phyloP scores from a whole-genome alignment of 2,113 vertebrate genomes.

The Apodemus speciosus region DNA sequence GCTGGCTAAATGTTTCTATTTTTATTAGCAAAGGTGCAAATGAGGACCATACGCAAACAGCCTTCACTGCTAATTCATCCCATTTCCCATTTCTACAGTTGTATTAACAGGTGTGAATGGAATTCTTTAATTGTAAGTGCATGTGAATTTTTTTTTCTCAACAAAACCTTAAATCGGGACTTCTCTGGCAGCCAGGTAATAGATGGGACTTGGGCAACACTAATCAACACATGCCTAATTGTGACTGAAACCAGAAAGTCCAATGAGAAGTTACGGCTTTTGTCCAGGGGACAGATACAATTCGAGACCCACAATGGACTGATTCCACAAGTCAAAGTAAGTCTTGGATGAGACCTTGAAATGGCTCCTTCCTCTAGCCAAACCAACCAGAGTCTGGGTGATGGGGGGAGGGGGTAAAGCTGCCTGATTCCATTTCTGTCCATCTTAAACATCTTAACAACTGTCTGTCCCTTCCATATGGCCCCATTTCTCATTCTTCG shows the following conservation, averaged over 20 bases:
- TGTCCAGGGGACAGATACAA: not conserved
- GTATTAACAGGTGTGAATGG: not conserved
- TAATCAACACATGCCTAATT: not conserved
- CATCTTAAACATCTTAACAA: not conserved
- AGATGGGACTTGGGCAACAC: not conserved
- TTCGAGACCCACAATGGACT: not conserved
- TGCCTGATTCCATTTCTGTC: not conserved
- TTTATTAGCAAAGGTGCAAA: not conserved
- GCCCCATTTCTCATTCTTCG: not conserved
- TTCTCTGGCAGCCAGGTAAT: not conserved
- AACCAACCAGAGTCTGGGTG: not conserved
- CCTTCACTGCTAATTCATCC: not conserved
- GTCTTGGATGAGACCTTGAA: not conserved
- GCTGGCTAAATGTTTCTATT: not conserved
- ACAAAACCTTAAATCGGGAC: conserved; percentile 16
- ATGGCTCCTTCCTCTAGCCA: not conserved
- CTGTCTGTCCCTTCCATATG: not conserved
- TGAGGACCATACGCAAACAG: not conserved
- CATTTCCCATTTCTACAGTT: not conserved
- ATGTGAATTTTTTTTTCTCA: not conserved
- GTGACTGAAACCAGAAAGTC: not conserved
- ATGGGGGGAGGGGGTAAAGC: not conserved
- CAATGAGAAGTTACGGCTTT: not conserved
- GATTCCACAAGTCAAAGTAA: not conserved
- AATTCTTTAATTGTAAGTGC: not conserved